A percentile compares a stretch with the other conserved stretches of the same genome.
Conservation (phyloP, 2,888 invertebrate species). For the Lasioglossum villosulum region DNA sequence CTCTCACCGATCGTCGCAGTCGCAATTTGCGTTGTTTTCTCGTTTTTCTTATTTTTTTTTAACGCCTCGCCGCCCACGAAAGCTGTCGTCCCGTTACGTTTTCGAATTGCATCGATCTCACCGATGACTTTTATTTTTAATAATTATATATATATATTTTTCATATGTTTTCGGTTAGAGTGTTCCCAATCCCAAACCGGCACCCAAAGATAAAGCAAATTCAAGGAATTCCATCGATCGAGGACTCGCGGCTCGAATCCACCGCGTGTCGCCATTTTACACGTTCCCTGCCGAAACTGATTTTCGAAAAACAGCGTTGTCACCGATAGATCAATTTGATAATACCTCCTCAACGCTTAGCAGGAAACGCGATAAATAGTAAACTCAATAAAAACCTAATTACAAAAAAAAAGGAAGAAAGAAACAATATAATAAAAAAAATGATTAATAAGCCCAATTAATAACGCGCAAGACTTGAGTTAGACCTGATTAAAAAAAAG, state of each 20-base stretch:
- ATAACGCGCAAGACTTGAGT: conserved; percentile 68
- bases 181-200: conserved; percentile 77
- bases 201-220: conserved; percentile 69
- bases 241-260: conserved; percentile 25
- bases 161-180: conserved; percentile 73
- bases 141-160: conserved; percentile 21
- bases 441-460: conserved; percentile 70
- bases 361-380: conserved; percentile 35
- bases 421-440: conserved; percentile 47
- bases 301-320: background rate
- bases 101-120: conserved; percentile 37
- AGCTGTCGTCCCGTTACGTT: conserved; percentile 30
- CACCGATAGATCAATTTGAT: background rate
- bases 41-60: background rate
- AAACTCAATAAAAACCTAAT: conserved; percentile 66
- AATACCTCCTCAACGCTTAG: background rate
- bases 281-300: background rate
- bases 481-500: conserved; percentile 68
- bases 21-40: conserved; percentile 32
- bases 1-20: conserved; percentile 19
- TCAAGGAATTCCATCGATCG: conserved; percentile 43
- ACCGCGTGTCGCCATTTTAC: background rate
- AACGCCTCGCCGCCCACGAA: conserved; percentile 40
- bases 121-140: conserved; percentile 19
- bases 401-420: conserved; percentile 45